Conservation (phyloP, 2,888 invertebrate genomes). For the Geophilus truncorum region DNA sequence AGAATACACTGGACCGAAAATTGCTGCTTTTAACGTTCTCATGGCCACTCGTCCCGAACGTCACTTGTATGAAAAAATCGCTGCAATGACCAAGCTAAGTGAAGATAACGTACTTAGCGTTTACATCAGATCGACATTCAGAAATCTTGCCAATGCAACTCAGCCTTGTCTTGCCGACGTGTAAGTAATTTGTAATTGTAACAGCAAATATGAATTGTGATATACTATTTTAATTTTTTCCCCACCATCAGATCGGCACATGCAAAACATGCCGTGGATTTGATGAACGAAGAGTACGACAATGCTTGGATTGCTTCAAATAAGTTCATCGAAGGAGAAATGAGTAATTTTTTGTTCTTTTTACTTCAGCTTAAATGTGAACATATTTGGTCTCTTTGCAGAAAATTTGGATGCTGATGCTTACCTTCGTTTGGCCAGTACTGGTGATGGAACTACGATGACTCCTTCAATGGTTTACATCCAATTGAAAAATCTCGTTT, state of each 20-base stretch:
- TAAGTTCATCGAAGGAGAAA: background rate
- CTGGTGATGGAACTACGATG: background rate
- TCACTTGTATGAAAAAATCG: background rate
- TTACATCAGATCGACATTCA: background rate
- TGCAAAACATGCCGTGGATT: background rate
- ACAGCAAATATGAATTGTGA: too few species aligned
- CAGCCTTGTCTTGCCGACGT: background rate
- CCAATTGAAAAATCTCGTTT: background rate
- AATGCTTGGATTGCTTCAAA: background rate
- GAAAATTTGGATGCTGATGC: background rate
- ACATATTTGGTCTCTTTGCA: too few species aligned
- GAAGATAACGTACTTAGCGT: background rate
- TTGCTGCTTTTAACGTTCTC: background rate
- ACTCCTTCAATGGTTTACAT: background rate
- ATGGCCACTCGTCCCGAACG: background rate
- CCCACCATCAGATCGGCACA: background rate
- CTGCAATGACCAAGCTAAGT: background rate
- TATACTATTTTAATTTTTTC: background rate
- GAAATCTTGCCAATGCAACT: background rate
- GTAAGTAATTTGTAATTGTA: background rate
- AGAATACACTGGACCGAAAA: background rate
- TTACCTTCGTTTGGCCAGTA: background rate
- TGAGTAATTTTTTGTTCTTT: background rate
- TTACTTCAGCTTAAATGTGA: background rate
- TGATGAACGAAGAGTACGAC: background rate